Evolutionary conservation across 2,888 invertebrate genomes (phyloP).

Genomic region (Tanypteryx hageni): DNA sequence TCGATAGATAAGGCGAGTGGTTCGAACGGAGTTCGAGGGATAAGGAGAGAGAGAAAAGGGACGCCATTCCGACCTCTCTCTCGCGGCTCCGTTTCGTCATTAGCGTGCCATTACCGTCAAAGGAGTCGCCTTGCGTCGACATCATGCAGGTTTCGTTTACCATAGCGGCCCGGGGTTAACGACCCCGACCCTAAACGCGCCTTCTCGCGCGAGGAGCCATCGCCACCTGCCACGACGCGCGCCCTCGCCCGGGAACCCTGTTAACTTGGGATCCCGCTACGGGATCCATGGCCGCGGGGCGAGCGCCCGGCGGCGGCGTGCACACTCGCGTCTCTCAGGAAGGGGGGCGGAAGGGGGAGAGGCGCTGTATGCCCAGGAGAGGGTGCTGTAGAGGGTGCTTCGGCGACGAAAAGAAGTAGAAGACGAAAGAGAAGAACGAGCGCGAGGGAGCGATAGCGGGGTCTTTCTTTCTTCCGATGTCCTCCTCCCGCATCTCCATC

Average conservation of each 20-base stretch:
- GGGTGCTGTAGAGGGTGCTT: no score
- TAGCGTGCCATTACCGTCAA: conserved; percentile 3
- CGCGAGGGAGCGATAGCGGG: not conserved
- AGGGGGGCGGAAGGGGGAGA: no score
- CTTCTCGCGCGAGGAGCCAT: not conserved
- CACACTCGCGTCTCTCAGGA: no score
- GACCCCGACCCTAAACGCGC: conserved; percentile 26
- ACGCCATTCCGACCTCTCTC: not conserved
- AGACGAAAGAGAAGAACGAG: not conserved
- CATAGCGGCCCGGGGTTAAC: not conserved
- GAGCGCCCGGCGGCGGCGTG: no score
- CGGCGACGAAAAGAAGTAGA: not conserved
- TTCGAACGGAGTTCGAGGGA: not conserved
- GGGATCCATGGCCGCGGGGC: no score
- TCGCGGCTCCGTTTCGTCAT: conserved; percentile 29
- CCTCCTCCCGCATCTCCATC: not conserved
- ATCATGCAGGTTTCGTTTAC: conserved; percentile 32
- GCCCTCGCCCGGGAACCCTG: not conserved
- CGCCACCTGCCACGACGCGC: conserved; percentile 17
- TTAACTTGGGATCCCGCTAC: not conserved
- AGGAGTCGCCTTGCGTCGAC: not conserved
- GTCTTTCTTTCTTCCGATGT: not conserved
- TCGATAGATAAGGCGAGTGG: not conserved
- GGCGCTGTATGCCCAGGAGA: no score
- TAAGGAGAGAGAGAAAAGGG: not conserved